Percentiles rank a stretch among this genome's conserved stretches.
These are phyloP conservation scores for Laothoe populi DNA, from an alignment of 2,888 invertebrate species.

Conservation along the genomic window DNA sequence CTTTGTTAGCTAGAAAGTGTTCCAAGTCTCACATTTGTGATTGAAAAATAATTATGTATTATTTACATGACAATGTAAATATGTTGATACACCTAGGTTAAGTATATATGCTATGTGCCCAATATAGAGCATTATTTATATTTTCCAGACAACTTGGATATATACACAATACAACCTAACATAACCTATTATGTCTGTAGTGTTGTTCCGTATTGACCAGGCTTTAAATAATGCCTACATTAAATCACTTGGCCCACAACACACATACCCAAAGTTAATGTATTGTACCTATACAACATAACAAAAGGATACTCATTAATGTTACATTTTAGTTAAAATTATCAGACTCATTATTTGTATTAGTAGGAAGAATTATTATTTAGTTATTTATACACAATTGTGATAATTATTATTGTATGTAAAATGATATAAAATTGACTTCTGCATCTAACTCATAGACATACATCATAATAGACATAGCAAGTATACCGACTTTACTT, in stretches of 20 bases:
- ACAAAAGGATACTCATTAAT: conserved; percentile 15
- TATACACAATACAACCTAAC: too few relatives aligned
- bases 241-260: too few relatives aligned
- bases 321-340: conserved; percentile 20
- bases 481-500: too few relatives aligned
- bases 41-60: conserved; percentile 44
- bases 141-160: too few relatives aligned
- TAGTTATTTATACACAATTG: conserved; percentile 1
- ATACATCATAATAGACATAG: too few relatives aligned
- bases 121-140: too few relatives aligned
- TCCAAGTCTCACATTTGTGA: conserved; percentile 34
- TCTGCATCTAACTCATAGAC: too few relatives aligned
- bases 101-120: neutral
- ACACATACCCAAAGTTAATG: conserved; percentile 7
- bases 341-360: conserved; percentile 14
- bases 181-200: too few relatives aligned
- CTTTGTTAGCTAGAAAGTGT: neutral
- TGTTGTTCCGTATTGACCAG: too few relatives aligned
- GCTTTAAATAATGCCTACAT: too few relatives aligned
- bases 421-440: conserved; percentile 8
- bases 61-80: conserved; percentile 29
- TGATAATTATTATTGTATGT: neutral
- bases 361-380: conserved; percentile 4
- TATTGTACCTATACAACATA: neutral
- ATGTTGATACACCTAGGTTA: neutral